phyloP scores from a whole-genome alignment of 2,113 vertebrate species.

The Tychaedon coryphoeus region DNA sequence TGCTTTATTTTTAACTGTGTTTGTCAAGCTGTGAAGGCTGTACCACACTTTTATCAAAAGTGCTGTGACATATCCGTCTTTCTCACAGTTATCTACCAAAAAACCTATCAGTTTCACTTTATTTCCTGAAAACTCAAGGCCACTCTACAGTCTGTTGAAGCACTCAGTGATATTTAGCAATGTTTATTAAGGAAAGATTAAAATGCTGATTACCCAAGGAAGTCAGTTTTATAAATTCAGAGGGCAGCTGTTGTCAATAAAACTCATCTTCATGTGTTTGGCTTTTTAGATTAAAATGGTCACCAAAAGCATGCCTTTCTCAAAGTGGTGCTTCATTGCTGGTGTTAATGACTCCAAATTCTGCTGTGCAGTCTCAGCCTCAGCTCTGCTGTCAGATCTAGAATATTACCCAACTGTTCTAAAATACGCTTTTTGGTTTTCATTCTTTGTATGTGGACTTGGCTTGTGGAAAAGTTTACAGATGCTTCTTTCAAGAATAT shows the following conservation, averaged over 20 bases:
- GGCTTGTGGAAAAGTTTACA: not conserved
- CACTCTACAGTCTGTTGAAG: not conserved
- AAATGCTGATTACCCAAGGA: not conserved
- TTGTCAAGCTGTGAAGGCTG: rapidly evolving
- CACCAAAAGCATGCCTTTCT: not conserved
- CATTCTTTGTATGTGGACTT: not conserved
- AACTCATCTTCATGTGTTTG: not conserved
- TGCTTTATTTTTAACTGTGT: not conserved
- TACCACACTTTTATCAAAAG: not conserved
- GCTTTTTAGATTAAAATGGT: not conserved
- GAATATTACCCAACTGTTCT: not conserved
- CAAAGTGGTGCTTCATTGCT: not conserved
- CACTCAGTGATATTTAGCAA: not conserved
- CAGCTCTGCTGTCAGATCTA: not conserved
- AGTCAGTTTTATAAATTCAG: not conserved
- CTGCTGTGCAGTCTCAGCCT: not conserved
- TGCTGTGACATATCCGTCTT: not conserved
- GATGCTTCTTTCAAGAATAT: not conserved
- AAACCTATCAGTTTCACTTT: not conserved
- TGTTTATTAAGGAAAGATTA: not conserved
- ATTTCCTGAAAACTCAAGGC: not conserved
- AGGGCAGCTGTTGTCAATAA: not conserved
- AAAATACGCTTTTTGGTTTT: not conserved
- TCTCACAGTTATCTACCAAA: not conserved
- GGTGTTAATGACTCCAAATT: not conserved